Base-by-base conservation (phyloP, 2,797 vertebrate species). In the Chelon auratus region DNA sequence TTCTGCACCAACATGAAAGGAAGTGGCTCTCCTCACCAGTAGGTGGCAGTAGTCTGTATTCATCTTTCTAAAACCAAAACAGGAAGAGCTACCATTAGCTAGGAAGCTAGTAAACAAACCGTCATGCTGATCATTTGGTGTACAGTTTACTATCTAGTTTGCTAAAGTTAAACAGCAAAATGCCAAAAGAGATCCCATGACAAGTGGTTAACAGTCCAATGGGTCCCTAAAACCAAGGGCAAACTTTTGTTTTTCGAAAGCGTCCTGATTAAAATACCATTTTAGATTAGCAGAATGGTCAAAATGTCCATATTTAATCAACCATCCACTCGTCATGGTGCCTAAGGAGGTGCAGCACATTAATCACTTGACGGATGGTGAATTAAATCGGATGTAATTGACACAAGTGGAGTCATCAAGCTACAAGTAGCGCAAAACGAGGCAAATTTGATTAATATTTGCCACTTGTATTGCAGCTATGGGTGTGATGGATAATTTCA, bases 391-490 rank as follows among this genome's bases (percentile, higher is more conserved):
- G 15, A 5, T 26, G 5, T 71, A 37, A 66, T 37, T 62, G 36
- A 51, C 42, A 63, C 14, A 36, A 66, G 59, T 45, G 51, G 17
- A 40, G 42, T 65, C 22, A n/a, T 64, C n/a, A 48, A 64, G 30
- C 30, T 33, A 33, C 30, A 50, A 75, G 39, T 47, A 36, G 40
- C 26, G 55, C 45, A 65, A 43, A 68, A 64, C 51, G 15, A 20
- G 45, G 56, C 22, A 45, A 14, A 66, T 72, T 40, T 54, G 6
- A 72, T 66, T 37, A 3, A 68, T 62, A 62, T 65, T 17, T 63
- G 26, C 56, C 66, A 52, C 57, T 77, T 64, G 47, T 50, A 45
- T 65, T 45, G 18, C 59, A 74, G 81, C 66, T 26, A 24, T 22
- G 17, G 10, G 14, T 56, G 67, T 62, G 51, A 55, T 51, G 74